Evolutionary conservation across 53 echinoderm and acorn worm species (phyloP), one percentile per base, ranked within the genome.

Genomic region (Zoroaster sp.): DNA sequence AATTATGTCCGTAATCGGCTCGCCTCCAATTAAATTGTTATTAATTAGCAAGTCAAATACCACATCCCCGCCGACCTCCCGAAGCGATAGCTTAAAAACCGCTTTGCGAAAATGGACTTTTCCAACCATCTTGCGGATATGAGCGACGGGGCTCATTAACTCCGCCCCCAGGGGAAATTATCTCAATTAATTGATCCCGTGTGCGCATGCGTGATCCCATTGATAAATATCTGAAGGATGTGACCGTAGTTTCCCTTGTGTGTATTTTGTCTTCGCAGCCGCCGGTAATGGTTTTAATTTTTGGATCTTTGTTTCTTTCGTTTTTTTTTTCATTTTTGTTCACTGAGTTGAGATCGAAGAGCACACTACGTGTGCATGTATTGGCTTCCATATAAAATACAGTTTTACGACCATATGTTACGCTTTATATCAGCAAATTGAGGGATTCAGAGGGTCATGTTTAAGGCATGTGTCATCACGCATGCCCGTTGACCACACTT

Each of bases 191-290:
- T 70, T 69, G 71, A 46, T 69, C 35, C 10, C 17, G 20, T 45
- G 3, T 85, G 85, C 85, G 85, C 85, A 51, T 85, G 85, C 25
- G 46, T 69, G 71, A 5, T 18, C 11, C 37, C 85, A 71, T 85
- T 85, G 70, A 68, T 83, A 67, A 85, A 70, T 44, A 11, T 28
- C 23, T 21, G 14, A 12, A 10, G 40, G 81, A 31, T 69, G 3
- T 49, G 70, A 5, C 46, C 9, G 6, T 12, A 74, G 6, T 75
- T 51, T 25, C 23, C 45, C 33, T 33, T 7, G 13, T 76, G 33
- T 46, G 33, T 46, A 5, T 76, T 72, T 72, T n/a, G 2, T 23
- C 21, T 54, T 59, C 11, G 30, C 10, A n/a, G n/a, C n/a, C n/a
- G n/a, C n/a, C n/a, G 23, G 63, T 59, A 28, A 25, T 59, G 63